Conservation (phyloP, 2,113 vertebrate species). For the Lagopus leucura region DNA sequence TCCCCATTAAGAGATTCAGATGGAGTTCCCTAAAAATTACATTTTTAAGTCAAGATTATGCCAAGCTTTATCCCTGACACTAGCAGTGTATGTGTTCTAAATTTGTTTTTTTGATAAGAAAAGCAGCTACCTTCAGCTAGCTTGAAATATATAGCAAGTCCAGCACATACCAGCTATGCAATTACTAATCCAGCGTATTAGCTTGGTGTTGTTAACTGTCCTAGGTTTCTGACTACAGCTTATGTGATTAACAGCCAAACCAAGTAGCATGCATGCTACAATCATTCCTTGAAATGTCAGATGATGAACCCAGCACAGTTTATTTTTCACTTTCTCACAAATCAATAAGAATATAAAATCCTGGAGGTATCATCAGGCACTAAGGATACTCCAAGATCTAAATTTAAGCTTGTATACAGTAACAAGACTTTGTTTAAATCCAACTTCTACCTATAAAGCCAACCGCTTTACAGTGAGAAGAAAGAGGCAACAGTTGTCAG, state of each 20-base stretch:
- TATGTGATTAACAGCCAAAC: background rate
- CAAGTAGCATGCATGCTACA: background rate
- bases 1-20: conserved; percentile 81
- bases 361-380: background rate
- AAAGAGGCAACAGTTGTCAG: background rate
- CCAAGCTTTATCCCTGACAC: background rate
- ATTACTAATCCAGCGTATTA: background rate
- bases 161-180: background rate
- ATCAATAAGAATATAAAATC: background rate
- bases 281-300: background rate
- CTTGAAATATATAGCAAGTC: background rate
- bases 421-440: background rate
- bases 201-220: background rate
- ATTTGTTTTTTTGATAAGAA: background rate
- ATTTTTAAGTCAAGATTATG: background rate
- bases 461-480: background rate
- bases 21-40: conserved; percentile 57
- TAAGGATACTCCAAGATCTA: background rate
- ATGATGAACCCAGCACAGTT: rapidly evolving
- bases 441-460: background rate
- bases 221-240: background rate
- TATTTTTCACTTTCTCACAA: background rate
- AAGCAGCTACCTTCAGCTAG: background rate
- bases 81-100: background rate
- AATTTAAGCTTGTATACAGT: background rate